Evolutionary conservation across 2,888 invertebrate species (phyloP), one percentile per base, ranked within the genome.

Genomic region (Agonopterix subpropinquella): DNA sequence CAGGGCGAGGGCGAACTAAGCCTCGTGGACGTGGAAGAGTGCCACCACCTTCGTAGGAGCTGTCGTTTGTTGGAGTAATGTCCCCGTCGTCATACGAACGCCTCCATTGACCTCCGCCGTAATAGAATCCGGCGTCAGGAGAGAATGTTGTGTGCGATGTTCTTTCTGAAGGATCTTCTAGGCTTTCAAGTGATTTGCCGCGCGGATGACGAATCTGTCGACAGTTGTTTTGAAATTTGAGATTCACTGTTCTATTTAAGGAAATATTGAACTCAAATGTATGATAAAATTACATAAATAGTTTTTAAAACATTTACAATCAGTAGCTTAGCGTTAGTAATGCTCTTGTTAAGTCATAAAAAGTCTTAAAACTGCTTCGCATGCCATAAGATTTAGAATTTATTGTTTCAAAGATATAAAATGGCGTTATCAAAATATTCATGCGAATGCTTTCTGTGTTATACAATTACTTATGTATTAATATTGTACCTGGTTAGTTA

Each of bases 61-160:
- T 73, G 57, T 96, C 96, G 71, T 96, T 96, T 44, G 96, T 96
- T 10, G 87, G 87, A 36, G 96, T 96, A 56, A 96, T 94, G 77
- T 97, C 96, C 11, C 96, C 96, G 71, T 96, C 96, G 75, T 96
- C 96, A 74, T 95, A 95, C 54, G 94, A 93, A 62, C 95, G 90
- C 66, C 93, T 90, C 94, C 93, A 94, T 56, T 91, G 89, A 0
- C 89, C 87, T 43, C 89, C 89, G 54, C 91, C 91, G 55, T 91
- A 90, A 73, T 90, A 91, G 43, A 90, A 75, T 2, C 80, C 89
- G 47, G 90, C 89, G 61, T 92, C 92, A 0, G 91, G 87, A 1
- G 89, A 89, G 67, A 92, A 92, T 1, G 92, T 92, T 46, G 90
- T 89, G 61, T 91, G 91, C 8, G 89, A 89, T 1, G 89, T 83